These are phyloP conservation scores for Noctua fimbriata DNA, from an alignment of 2,888 invertebrate species.

Conservation along the genomic window DNA sequence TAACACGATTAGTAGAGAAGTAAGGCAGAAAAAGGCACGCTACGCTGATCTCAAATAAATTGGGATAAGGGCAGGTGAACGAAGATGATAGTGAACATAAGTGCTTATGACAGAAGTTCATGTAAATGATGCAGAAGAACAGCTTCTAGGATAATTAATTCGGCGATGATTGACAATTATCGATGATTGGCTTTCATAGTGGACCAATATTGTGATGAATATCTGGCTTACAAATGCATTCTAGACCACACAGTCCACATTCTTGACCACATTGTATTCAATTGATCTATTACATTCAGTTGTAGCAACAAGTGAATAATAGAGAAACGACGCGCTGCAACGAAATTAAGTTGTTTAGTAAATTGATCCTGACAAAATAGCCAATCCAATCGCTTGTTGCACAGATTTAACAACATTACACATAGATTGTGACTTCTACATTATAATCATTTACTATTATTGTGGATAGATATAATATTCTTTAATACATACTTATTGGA, in stretches of 20 bases:
- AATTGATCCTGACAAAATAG: conserved; percentile 2
- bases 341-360: conserved; percentile 9
- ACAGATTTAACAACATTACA: conserved; percentile 8
- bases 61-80: neutral
- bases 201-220: neutral
- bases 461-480: neutral
- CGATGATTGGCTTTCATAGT: neutral
- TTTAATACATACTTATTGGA: neutral
- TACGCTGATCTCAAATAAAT: neutral
- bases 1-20: neutral
- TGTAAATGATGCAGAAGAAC: neutral
- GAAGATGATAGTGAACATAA: neutral
- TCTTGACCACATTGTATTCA: neutral
- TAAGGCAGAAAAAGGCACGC: neutral
- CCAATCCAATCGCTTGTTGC: conserved; percentile 1
- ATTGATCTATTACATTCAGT: conserved; percentile 2
- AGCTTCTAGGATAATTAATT: neutral
- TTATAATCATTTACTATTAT: neutral
- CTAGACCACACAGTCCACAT: neutral
- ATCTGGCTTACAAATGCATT: neutral
- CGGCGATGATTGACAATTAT: neutral
- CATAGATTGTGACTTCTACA: neutral
- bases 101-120: neutral
- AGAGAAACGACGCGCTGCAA: neutral
- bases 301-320: conserved; percentile 20